Evolutionary conservation across 2,888 invertebrate genomes (phyloP).

Genomic region (Aromia moschata): DNA sequence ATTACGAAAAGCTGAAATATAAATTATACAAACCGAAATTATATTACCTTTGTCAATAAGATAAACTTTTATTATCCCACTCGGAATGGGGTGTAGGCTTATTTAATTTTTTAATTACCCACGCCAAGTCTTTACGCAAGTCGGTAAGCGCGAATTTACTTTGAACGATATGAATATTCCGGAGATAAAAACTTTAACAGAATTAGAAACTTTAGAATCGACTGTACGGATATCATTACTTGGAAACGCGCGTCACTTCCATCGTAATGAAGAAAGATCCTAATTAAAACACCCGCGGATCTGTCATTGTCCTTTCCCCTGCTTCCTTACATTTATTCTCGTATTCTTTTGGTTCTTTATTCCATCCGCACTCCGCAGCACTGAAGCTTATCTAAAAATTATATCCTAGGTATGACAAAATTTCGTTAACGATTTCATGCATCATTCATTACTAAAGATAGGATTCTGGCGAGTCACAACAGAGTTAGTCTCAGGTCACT

Average conservation of each 20-base stretch:
- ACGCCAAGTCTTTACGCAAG: slow-evolving; percentile 19
- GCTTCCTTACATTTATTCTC: slow-evolving; percentile 38
- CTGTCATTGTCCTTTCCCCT: slow-evolving; percentile 44
- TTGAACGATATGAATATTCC: slow-evolving; percentile 23
- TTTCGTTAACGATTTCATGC: too few species aligned
- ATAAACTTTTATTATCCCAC: neutral
- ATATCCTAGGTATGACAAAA: too few species aligned
- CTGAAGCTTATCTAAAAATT: too few species aligned
- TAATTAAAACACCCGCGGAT: slow-evolving; percentile 52
- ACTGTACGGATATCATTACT: slow-evolving; percentile 47
- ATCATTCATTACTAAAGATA: too few species aligned
- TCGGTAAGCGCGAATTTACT: slow-evolving; percentile 28
- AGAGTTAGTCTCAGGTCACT: too few species aligned
- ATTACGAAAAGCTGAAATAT: too few species aligned
- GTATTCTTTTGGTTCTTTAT: slow-evolving; percentile 1
- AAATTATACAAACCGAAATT: too few species aligned
- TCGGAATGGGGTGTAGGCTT: neutral
- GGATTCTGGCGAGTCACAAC: too few species aligned
- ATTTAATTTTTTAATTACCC: slow-evolving; percentile 4
- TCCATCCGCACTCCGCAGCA: neutral
- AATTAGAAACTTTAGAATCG: slow-evolving; percentile 46
- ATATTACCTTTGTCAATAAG: too few species aligned
- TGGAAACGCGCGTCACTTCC: slow-evolving; percentile 44
- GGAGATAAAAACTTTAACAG: slow-evolving; percentile 48
- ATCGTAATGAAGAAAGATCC: slow-evolving; percentile 51